Evolutionary conservation across 2,888 invertebrate genomes (phyloP).

Genomic region (Melikaiella ostensackeni): DNA sequence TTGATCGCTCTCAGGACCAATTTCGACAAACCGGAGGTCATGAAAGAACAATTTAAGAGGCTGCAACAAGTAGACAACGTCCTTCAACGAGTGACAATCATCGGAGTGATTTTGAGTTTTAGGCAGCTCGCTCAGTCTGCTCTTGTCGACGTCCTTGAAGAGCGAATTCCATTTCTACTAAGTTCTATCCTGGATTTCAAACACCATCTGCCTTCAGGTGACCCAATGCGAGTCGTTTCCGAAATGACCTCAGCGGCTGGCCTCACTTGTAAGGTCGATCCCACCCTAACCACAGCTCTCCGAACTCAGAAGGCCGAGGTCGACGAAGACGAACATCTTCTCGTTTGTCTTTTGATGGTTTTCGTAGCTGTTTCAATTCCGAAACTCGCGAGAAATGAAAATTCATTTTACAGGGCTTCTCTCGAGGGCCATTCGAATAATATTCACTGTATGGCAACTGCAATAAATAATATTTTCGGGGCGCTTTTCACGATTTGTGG

Average conservation of each 20-base stretch:
- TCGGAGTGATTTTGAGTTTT: constrained; percentile 98
- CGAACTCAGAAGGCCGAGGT: constrained; percentile 92
- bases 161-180: constrained; percentile 96
- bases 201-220: constrained; percentile 93
- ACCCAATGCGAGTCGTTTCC: constrained; percentile 93
- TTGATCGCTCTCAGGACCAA: constrained; percentile 94
- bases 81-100: constrained; percentile 97
- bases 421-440: constrained; percentile 98
- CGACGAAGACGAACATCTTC: constrained; percentile 94
- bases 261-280: constrained; percentile 95
- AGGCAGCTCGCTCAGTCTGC: constrained; percentile 96
- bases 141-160: constrained; percentile 93
- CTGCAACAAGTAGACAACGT: constrained; percentile 96
- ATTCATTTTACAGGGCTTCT: constrained; percentile 92
- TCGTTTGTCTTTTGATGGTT: constrained; percentile 98
- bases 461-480: constrained; percentile 97
- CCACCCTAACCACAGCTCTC: constrained; percentile 93
- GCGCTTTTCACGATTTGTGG: constrained; percentile 98
- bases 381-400: constrained; percentile 93
- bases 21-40: constrained; percentile 98
- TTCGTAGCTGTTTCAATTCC: constrained; percentile 99
- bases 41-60: constrained; percentile 96
- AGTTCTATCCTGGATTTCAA: constrained; percentile 97
- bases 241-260: constrained; percentile 99
- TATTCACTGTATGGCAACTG: constrained; percentile 98